phyloP scores from a whole-genome alignment of 1,140 invertebrate species.

The Drosophila littoralis region DNA sequence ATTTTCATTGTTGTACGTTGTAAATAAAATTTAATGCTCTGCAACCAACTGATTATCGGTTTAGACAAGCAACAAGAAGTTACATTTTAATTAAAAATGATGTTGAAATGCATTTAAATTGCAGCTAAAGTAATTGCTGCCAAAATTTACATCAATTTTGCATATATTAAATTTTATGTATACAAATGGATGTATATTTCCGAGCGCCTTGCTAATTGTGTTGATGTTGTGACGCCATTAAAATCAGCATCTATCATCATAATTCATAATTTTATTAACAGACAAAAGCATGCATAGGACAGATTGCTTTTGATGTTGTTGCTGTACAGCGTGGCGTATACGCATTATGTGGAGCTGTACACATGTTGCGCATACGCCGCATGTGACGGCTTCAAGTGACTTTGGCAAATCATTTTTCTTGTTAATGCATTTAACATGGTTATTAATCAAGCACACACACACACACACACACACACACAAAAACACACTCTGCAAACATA shows the following conservation, averaged over 20 bases:
- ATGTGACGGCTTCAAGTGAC: slow-evolving; percentile 35
- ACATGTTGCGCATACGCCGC: slow-evolving; percentile 65
- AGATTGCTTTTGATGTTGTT: slow-evolving; percentile 62
- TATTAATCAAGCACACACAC: slow-evolving; percentile 65
- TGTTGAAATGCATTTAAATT: slow-evolving; percentile 8
- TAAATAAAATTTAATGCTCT: slow-evolving; percentile 11
- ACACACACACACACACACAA: slow-evolving; percentile 2
- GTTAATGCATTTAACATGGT: slow-evolving; percentile 67
- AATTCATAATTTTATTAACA: slow-evolving; percentile 61
- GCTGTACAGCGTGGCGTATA: slow-evolving; percentile 28
- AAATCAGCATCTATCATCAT: slow-evolving; percentile 65
- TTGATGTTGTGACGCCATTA: slow-evolving; percentile 45
- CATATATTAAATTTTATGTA: not conserved
- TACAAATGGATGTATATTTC: slow-evolving; percentile 6
- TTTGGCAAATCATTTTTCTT: slow-evolving; percentile 70
- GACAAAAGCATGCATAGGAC: slow-evolving; percentile 33
- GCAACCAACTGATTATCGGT: not conserved
- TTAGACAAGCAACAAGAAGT: slow-evolving; percentile 7
- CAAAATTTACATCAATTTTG: slow-evolving; percentile 7
- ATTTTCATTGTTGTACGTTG: slow-evolving; percentile 23
- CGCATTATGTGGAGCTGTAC: not conserved
- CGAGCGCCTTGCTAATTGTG: slow-evolving; percentile 41
- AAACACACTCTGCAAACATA: not conserved
- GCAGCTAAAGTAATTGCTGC: slow-evolving; percentile 5
- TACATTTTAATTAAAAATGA: slow-evolving; percentile 9